Evolutionary conservation across 2,797 vertebrate species (phyloP), one percentile per base, ranked within the genome.

Genomic region (Sciurus vulgaris): DNA sequence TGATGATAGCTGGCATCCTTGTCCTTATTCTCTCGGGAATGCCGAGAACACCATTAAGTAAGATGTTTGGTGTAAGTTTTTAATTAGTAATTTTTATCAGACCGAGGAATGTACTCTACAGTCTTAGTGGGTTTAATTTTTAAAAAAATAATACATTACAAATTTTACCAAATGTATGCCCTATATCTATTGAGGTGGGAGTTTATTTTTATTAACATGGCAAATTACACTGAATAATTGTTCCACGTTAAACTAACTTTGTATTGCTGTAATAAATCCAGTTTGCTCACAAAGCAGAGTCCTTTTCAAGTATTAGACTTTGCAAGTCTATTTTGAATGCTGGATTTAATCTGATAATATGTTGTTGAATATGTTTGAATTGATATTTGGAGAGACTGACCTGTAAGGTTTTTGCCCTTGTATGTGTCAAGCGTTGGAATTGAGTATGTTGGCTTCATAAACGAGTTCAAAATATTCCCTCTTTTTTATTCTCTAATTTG

Each of bases 81-180:
- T 41, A 96, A 89, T 79, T 47, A 93, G 74, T 78, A 83, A 44
- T 6, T 11, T 82, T 90, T 83, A 70, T 79, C 89, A 83, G 41
- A 41, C 22, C 89, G 61, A 65, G 61, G 41, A 87, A 87, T 33
- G 51, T 72, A 70, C 7, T 94, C 44, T 70, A 13, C 94, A 9
- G 61, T 76, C 26, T 33, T 73, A 86, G 38, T 72, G 6, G 65
- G 44, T 47, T 93, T 63, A 87, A 30, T 86, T 87, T 74, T 18
- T 56, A 74, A 70, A 38, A 38, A 38, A 38, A 73, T 33, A 72
- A 89, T 22, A 2, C 28, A 35, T 41, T 92, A 35, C 18, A 92
- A 22, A 85, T 72, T n/a, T 92, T 92, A 77, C 33, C 33, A 89
- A 81, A 35, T 54, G 28, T 38, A 24, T 95, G 88, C 77, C 56